Percentiles rank a stretch among this genome's conserved stretches.
These are phyloP conservation scores for Perodicticus potto DNA, from an alignment of 2,797 vertebrate species.

Conservation along the genomic window DNA sequence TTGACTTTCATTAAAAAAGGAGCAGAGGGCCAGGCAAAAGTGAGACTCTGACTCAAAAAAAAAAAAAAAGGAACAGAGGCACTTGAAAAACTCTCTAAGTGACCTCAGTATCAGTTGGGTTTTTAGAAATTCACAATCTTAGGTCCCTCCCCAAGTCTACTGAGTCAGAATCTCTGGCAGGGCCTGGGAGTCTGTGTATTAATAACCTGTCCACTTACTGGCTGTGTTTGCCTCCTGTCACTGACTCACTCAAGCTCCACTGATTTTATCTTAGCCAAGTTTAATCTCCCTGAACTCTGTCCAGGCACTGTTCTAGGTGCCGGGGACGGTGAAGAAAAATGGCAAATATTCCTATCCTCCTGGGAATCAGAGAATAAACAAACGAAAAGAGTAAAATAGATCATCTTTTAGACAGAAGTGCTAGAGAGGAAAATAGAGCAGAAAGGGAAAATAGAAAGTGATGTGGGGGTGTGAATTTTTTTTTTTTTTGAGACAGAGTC, in stretches of 20 bases:
- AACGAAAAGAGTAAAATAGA: neutral
- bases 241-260: neutral
- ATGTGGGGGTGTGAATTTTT: neutral
- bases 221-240: neutral
- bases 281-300: constrained; percentile 21
- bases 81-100: neutral
- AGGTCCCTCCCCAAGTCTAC: neutral
- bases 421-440: constrained; percentile 20
- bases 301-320: neutral
- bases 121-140: constrained; percentile 13
- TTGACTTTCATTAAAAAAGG: constrained; percentile 1
- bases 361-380: neutral
- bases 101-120: neutral
- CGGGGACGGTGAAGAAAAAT: constrained; percentile 5
- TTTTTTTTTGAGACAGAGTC: no score
- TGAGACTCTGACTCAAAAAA: no score
- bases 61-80: neutral
- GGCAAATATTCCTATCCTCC: neutral
- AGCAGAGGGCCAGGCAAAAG: no score
- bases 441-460: constrained; percentile 19
- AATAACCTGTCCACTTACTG: neutral
- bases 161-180: constrained; percentile 23
- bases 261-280: neutral
- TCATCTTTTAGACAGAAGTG: neutral
- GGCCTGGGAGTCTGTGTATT: neutral